Base-by-base conservation (phyloP, 2,797 vertebrate genomes). In the Chaetodon trifasciatus region DNA sequence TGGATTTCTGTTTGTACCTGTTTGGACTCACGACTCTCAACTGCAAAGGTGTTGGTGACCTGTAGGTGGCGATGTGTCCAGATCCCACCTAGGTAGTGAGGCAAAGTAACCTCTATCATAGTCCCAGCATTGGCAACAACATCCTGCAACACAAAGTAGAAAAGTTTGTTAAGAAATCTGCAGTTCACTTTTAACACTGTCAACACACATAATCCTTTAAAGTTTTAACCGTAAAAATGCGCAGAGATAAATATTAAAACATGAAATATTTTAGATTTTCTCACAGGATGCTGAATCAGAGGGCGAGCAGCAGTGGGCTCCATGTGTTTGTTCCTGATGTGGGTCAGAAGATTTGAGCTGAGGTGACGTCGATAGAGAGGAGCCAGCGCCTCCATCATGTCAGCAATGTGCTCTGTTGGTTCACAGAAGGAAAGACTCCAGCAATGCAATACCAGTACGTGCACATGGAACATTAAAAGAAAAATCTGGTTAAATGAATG, bases 61-160 rank as follows among this genome's bases (percentile, higher is more conserved):
- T 62, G 68, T 13, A 92, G 92, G 79, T 93, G 94, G 60, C 55
- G 12, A 0, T 76, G 78, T 50, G 83, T 89, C 92, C 91, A 92
- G 64, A 46, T 82, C 2, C 77, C 82, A 0, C 84, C 83, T 3
- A 64, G 0, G 9, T 50, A 70, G 44, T 76, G 88, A 24, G 24
- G 75, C 62, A 94, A 58, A 53, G 82, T 73, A 1, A 88, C 91
- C 49, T 73, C 90, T 42, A 91, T 64, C 53, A 91, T 66, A 5
- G 86, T 64, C 40, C 81, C 74, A 1, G 21, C 58, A 32, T 79
- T 78, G 13, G 88, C 70, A 47, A 86, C 80, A 78, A 78, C 35
- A 44, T 81, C 77, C 83, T 83, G 68, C 2, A 52, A 63, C 19
- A 42, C 10, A 44, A 16, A 6, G 23, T 35, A 19, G 4, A 28